Conservation (phyloP, 2,888 invertebrate species). For the Drosophila atroscutellata region DNA sequence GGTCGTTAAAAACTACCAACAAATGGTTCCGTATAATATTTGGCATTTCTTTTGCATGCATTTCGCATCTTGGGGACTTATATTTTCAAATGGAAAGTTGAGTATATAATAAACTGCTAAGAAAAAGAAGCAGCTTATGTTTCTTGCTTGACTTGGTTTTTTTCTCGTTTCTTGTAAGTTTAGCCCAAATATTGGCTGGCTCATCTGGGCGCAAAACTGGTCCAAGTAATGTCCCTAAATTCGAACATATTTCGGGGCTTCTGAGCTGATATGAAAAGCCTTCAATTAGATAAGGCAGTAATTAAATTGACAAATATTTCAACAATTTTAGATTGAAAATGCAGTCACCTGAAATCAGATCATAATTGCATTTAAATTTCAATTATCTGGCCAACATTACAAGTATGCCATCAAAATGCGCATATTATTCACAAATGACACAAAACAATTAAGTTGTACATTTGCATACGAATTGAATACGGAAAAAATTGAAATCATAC, state of each 20-base stretch:
- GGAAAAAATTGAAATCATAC: conserved; percentile 16
- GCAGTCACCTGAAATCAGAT: conserved; percentile 13
- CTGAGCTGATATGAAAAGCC: not conserved
- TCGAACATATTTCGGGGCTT: conserved; percentile 1
- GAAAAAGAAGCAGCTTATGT: conserved; percentile 67
- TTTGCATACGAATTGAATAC: conserved; percentile 54
- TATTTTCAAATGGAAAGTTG: conserved; percentile 78
- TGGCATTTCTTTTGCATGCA: conserved; percentile 60
- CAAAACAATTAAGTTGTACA: conserved; percentile 48
- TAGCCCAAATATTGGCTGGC: conserved; percentile 25
- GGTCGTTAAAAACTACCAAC: conserved; percentile 72
- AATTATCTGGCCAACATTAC: not conserved
- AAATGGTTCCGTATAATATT: conserved; percentile 64
- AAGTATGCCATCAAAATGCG: conserved; percentile 54
- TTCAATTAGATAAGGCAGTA: conserved; percentile 1
- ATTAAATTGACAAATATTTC: conserved; percentile 7
- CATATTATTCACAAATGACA: conserved; percentile 44
- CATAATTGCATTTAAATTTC: conserved; percentile 25
- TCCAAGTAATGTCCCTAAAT: not conserved
- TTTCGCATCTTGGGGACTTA: conserved; percentile 70
- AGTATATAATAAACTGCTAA: conserved; percentile 77
- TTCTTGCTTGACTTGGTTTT: conserved; percentile 22
- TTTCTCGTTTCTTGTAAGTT: conserved; percentile 18
- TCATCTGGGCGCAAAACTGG: conserved; percentile 16
- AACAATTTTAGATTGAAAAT: not conserved